Base-by-base conservation (phyloP, 2,797 vertebrate species). In the Peromyscus nudipes region DNA sequence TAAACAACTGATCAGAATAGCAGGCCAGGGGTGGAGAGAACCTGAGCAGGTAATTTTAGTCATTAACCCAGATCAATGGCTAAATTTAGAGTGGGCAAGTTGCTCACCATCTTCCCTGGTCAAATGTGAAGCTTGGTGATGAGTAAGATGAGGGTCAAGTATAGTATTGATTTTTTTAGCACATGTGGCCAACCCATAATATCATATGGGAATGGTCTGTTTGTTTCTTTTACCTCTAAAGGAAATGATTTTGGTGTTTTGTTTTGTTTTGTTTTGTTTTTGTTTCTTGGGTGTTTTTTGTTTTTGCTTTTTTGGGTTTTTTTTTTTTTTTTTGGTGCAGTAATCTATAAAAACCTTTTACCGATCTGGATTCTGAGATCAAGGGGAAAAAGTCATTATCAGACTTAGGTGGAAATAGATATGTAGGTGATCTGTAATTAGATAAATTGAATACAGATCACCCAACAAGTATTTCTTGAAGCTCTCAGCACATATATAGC, bases 11-110 rank as follows among this genome's bases (percentile, higher is more conserved):
- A 91, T 52, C n/a, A 43, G 76, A 83, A 95, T 96, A 43, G 14
- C 12, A 83, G 57, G 37, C 67, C 55, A 65, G 79, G 79, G 62
- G 9, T 55, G 13, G 43, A 77, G 75, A 97, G 34, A 83, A 89
- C 82, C 64, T 89, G 81, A 94, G 57, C 76, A 88, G 93, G 91
- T 77, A 89, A 97, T 91, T 96, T 97, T 93, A 96, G 96, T 62
- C 82, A 93, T 29, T n/a, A 52, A 93, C 57, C 75, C 37, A 83
- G 65, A 87, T 90, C 71, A 86, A 86, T 29, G 77, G 65, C 82
- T 96, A 89, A 92, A 83, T 71, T 60, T 77, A 91, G 85, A 97
- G 69, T 87, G 49, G 65, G 52, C 52, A 88, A 85, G 55, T 34
- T 81, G 25, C 92, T 94, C 17, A 76, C 67, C 73, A 62, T 80